phyloP scores from a whole-genome alignment of 2,888 invertebrate species.

The Dysmachus trigonus region DNA sequence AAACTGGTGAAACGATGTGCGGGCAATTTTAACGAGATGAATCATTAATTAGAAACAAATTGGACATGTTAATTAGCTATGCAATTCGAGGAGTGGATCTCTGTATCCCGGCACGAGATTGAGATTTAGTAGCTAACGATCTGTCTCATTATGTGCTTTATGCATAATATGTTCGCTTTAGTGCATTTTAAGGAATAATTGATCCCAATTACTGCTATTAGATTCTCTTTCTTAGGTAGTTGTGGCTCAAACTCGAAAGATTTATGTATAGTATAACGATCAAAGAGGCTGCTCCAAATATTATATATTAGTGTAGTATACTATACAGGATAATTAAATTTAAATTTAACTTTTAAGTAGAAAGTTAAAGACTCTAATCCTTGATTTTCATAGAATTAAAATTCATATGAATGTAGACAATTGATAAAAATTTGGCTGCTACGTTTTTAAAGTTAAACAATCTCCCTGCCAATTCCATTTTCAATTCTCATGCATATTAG shows the following conservation, averaged over 20 bases:
- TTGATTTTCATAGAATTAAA: neutral
- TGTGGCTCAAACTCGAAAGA: neutral
- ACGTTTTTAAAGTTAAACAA: too few species aligned
- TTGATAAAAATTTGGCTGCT: too few species aligned
- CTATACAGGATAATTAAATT: neutral
- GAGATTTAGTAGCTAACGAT: neutral
- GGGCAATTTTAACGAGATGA: constrained; percentile 45
- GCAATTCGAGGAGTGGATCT: neutral
- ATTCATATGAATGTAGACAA: too few species aligned
- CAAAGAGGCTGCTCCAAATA: neutral
- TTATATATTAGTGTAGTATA: neutral
- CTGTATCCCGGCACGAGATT: neutral
- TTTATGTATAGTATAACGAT: neutral
- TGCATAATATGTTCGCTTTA: neutral
- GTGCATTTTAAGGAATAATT: neutral
- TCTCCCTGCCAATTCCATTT: too few species aligned
- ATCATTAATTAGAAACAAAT: constrained; percentile 51
- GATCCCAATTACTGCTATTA: neutral
- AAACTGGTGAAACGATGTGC: constrained; percentile 9
- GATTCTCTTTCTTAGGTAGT: neutral
- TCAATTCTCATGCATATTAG: too few species aligned
- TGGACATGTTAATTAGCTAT: constrained; percentile 49
- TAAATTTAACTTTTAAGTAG: neutral
- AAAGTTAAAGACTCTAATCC: neutral
- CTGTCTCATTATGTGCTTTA: neutral